Evolutionary conservation across 2,888 invertebrate species (phyloP), one percentile per base, ranked within the genome.

Genomic region (Scelioninae gen. 2): DNA sequence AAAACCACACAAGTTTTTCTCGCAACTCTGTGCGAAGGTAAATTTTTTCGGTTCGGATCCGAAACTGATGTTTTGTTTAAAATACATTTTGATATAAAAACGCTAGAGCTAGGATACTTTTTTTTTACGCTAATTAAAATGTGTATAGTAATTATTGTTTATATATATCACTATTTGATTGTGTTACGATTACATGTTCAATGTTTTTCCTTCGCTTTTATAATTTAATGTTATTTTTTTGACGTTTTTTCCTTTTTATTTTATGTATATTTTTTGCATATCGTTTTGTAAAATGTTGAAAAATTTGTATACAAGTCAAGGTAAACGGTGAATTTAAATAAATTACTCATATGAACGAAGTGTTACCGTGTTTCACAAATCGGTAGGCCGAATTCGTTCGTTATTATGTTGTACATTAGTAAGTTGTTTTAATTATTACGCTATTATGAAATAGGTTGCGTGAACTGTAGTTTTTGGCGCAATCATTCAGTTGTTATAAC

Each of bases 101-200:
- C 41, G 28, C 41, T 52, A 50, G 19, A 31, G 11, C 28, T 48
- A 50, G 33, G 41, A 41, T 50, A 58, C 31, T n/a, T 25, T 58
- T 63, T 9, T 11, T 25, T 41, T 28, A 41, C 9, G 11, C 41
- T 63, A 63, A 25, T 31, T 39, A 61, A 50, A 41, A 61, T 39
- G 45, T 28, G 18, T 39, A 48, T 60, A 19, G 35, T 60, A 25
- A 60, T 61, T 61, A 48, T 61, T 61, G 58, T 58, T 45, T 61
- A 61, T 39, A 50, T 16, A 6, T 61, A 61, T 61, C 48, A 48
- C 39, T 61, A 61, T 37, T 48, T 39, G 31, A 18, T 50, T 37
- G 48, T 39, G 25, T 46, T 48, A 61, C 39, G 48, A 28, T 37
- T 61, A 61, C 35, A 48, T 2, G 19, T 9, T 15, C 39, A 61